Evolutionary conservation across 2,888 invertebrate genomes (phyloP), one percentile per base, ranked within the genome.

Genomic region (Geophilus truncorum): DNA sequence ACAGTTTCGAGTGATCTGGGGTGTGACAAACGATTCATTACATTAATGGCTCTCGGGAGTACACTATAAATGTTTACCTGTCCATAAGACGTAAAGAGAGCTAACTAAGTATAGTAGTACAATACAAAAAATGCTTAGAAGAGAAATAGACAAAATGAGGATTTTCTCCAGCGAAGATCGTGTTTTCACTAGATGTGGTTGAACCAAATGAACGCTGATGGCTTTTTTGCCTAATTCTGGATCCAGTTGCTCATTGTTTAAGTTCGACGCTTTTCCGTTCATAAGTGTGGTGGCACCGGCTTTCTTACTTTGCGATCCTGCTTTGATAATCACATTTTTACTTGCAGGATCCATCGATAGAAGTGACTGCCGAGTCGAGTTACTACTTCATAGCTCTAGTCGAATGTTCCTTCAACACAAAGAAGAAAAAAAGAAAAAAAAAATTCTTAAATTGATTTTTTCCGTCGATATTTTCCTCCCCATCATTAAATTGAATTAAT

Each of bases 1-100:
- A 85, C 70, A 85, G 57, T 79, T 80, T 40, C 34, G 28, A 76
- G 36, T 80, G 28, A 45, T 77, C 80, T 80, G 75, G 21, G 9
- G 18, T 36, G 12, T 32, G 40, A 45, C 5, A 51, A 79, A 25
- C 10, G 9, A 57, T 57, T 57, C 18, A 57, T 57, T 57, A 7
- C 3, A 2, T 57, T 7, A 57, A 57, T 18, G 21, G 15, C 40
- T 40, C 2, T 21, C 21, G 21, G 2, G 3, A 57, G 57, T 21
- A 12, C 2, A 40, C 2, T 7, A 12, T 57, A 9, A 21, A 21
- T 57, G 21, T 21, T 57, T 57, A 57, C 57, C 57, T 57, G 57
- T 23, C 57, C 57, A 57, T 23, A 57, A 57, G 23, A 57, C 21
- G 57, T 57, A 57, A 23, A 57, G 57, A 18, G 21, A 57, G 10